Percentiles rank a stretch among this genome's conserved stretches.
Evolutionary conservation across 2,888 invertebrate genomes (phyloP).

Genomic region (Tenthredo notha): DNA sequence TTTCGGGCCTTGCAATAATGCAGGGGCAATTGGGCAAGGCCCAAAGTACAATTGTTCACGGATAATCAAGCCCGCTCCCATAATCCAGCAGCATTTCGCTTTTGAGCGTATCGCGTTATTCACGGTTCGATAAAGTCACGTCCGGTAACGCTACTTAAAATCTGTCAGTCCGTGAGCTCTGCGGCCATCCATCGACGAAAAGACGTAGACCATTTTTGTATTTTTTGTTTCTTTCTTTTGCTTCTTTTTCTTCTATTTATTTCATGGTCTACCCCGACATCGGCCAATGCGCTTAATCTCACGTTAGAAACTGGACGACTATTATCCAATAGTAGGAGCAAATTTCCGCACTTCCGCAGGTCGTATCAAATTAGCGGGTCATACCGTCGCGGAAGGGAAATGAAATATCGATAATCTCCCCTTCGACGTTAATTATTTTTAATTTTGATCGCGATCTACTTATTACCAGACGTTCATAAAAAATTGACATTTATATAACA

Average conservation of each 20-base stretch:
- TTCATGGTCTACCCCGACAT: background rate
- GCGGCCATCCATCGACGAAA: slow-evolving; percentile 23
- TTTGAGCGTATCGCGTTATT: slow-evolving; percentile 42
- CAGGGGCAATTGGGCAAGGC: slow-evolving; percentile 35
- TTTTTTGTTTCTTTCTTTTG: background rate
- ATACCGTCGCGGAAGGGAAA: slow-evolving; percentile 33
- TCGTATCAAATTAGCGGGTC: slow-evolving; percentile 37
- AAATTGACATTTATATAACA: background rate
- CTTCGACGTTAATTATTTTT: slow-evolving; percentile 27
- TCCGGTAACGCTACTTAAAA: slow-evolving; percentile 44
- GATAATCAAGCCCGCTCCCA: slow-evolving; percentile 67
- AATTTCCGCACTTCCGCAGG: slow-evolving; percentile 1
- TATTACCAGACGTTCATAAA: background rate
- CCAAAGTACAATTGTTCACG: slow-evolving; percentile 65
- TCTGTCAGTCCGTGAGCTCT: background rate
- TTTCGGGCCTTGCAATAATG: background rate
- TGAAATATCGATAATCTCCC: slow-evolving; percentile 38
- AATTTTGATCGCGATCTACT: slow-evolving; percentile 20
- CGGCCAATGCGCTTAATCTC: background rate
- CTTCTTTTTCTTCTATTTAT: background rate
- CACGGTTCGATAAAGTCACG: slow-evolving; percentile 47
- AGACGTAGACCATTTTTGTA: background rate
- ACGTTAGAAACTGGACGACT: slow-evolving; percentile 22
- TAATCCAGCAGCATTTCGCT: slow-evolving; percentile 52
- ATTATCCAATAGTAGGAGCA: slow-evolving; percentile 22